Base-by-base conservation (phyloP, 1,140 invertebrate genomes). In the Laodelphax striatellus region DNA sequence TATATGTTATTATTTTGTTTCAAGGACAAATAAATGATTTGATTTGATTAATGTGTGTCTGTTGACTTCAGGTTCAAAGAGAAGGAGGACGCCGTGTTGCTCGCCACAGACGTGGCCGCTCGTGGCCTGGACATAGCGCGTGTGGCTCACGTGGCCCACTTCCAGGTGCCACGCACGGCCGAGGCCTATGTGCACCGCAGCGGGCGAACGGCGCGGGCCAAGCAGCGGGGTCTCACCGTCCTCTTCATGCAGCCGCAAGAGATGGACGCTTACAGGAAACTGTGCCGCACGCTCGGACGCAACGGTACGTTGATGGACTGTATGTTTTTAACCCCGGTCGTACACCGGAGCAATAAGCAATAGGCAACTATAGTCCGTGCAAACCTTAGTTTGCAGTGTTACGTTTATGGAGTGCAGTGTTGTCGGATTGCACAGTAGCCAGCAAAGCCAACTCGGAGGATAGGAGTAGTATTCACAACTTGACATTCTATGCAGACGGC, bases 51-150 rank as follows among this genome's bases (percentile, higher is more conserved):
- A n/a, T n/a, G n/a, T n/a, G n/a, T n/a, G n/a, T n/a, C n/a, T 14
- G 2, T 44, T n/a, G 43, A n/a, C n/a, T n/a, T 9, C 17, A 85
- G 84, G 64, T 99, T 98, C 77, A 80, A 87, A 60, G 83, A 85
- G 68, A 80, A 83, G 68, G 75, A 80, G 0, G 79, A 83, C 64
- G 84, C 86, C 0, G 65, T 99, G 11, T 72, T 99, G n/a, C 79
- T 99, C 60, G 93, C 97, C 0, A 99, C 96, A 0, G 97, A 99
- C 78, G 94, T 99, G 16, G 97, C 96, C 13, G 94, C 97, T 0
- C 78, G 97, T 63, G 97, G 97, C 44, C 75, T 99, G 24, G 97
- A 99, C 75, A 97, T 99, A 70, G 89, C 92, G 5, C 82, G 86
- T 69, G 85, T 99, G 2, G 82, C 97, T 65, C 92, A 97, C 72